Evolutionary conservation across 2,797 vertebrate species (phyloP).

Genomic region (Sebastes steindachneri): DNA sequence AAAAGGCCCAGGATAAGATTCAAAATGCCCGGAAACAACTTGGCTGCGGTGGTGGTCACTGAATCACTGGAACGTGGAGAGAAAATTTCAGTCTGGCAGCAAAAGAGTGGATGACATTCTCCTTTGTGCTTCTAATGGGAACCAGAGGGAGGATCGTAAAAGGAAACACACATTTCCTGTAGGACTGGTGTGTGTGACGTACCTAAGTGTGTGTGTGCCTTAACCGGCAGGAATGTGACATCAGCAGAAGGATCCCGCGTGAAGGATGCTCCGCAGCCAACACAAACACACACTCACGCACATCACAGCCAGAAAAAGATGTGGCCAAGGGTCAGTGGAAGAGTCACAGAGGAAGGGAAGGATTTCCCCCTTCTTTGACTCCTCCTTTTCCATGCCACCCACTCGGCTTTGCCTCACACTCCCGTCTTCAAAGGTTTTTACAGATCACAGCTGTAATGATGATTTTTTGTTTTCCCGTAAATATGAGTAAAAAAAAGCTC

Average conservation of each 20-base stretch:
- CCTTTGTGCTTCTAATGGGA: slow-evolving; percentile 70
- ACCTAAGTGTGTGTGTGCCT: slow-evolving; percentile 34
- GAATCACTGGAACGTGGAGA: slow-evolving; percentile 34
- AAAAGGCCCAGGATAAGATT: not conserved
- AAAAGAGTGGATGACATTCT: slow-evolving; percentile 36
- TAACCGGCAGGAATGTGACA: slow-evolving; percentile 66
- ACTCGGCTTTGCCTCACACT: slow-evolving; percentile 23
- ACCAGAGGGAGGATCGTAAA: slow-evolving; percentile 66
- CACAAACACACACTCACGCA: slow-evolving; percentile 37
- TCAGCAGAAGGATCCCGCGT: slow-evolving; percentile 58
- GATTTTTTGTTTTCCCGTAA: not conserved
- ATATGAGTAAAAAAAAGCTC: not conserved
- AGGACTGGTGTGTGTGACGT: slow-evolving; percentile 62
- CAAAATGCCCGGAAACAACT: not conserved
- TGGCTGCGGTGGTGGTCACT: not conserved
- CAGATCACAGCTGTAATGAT: slow-evolving; percentile 5
- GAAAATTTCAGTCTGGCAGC: slow-evolving; percentile 24
- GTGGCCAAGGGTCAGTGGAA: slow-evolving; percentile 39
- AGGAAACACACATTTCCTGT: slow-evolving; percentile 77
- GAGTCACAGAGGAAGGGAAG: slow-evolving; percentile 40
- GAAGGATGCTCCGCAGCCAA: slow-evolving; percentile 20
- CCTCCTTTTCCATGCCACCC: slow-evolving; percentile 40
- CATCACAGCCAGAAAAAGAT: slow-evolving; percentile 42
- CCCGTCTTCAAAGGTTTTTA: slow-evolving; percentile 26
- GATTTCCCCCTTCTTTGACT: slow-evolving; percentile 21